Base-by-base conservation (phyloP, 2,797 vertebrate species). In the Fundulus diaphanus region DNA sequence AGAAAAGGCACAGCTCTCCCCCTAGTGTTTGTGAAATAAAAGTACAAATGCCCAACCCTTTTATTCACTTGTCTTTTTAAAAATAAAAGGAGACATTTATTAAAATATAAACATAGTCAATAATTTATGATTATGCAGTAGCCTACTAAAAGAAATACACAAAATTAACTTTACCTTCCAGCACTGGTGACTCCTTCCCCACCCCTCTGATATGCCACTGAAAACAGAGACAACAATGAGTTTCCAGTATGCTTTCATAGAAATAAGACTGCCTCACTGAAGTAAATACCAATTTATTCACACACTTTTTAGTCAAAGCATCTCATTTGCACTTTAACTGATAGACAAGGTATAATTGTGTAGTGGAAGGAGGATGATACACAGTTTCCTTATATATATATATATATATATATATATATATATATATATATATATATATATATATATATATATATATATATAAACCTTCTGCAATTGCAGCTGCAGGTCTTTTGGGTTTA, bases 161-260 rank as follows among this genome's bases (percentile, higher is more conserved):
- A 8, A 63, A 61, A 71, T 20, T 0, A 54, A n/a, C 1, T 69
- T 97, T 96, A 99, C 98, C 98, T 97, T 92, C 98, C 97, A 89
- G 97, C 97, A 74, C 97, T 99, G 96, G 96, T 99, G 73, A 99
- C 97, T 8, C 97, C 97, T 89, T 99, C 98, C 54, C 98, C 98
- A 80, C 98, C 97, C 96, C 98, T 97, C 92, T 99, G 98, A 93
- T 99, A 99, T 0, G 98, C 97, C 92, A 99, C 98, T 99, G 93
- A 81, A 90, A 80, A 80, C 24, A 85, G 37, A 85, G 16, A 84
- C 51, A 81, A 70, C 18, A 66, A 71, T n/a, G 37, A 77, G 56
- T 69, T 76, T 46, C 22, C 22, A 42, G 48, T 0, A 24, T 42
- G 5, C 70, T 76, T 84, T 54, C 11, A 77, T 0, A n/a, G 20